Conservation (phyloP, 2,113 vertebrate genomes). For the Pseudorectes ferrugineus region DNA sequence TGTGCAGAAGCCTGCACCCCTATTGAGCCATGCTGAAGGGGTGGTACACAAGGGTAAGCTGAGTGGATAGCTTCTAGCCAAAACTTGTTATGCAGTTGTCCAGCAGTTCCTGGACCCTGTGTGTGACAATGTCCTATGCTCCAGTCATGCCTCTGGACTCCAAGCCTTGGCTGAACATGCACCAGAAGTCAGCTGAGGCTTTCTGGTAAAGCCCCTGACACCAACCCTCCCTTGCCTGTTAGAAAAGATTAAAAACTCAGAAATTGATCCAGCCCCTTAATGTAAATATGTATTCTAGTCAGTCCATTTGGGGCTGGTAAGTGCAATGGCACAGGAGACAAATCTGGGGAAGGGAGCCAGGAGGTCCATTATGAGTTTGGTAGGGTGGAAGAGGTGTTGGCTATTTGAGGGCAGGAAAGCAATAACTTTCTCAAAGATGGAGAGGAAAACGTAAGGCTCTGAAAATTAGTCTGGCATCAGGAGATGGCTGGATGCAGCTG, state of each 20-base stretch:
- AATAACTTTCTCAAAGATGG: background rate
- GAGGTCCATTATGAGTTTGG: constrained; percentile 26
- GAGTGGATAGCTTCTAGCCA: background rate
- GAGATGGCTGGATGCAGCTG: background rate
- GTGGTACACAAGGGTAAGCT: background rate
- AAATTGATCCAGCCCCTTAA: background rate
- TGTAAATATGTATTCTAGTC: background rate
- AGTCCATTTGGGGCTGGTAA: background rate
- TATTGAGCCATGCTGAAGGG: rapidly evolving
- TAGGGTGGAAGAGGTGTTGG: background rate
- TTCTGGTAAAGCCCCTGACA: background rate
- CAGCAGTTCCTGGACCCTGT: background rate
- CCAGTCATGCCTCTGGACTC: background rate
- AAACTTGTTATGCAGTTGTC: background rate
- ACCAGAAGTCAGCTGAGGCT: background rate
- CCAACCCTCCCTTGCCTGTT: background rate
- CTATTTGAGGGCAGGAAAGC: background rate
- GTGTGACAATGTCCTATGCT: rapidly evolving
- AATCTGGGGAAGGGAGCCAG: background rate
- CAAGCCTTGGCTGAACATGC: background rate
- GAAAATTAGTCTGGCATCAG: background rate
- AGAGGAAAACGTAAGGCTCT: background rate
- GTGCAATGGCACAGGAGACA: background rate
- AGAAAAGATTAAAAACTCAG: background rate
- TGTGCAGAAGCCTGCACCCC: background rate